These are phyloP conservation scores for Phrixothrix hirtus DNA, from an alignment of 2,888 invertebrate species.

Conservation along the genomic window DNA sequence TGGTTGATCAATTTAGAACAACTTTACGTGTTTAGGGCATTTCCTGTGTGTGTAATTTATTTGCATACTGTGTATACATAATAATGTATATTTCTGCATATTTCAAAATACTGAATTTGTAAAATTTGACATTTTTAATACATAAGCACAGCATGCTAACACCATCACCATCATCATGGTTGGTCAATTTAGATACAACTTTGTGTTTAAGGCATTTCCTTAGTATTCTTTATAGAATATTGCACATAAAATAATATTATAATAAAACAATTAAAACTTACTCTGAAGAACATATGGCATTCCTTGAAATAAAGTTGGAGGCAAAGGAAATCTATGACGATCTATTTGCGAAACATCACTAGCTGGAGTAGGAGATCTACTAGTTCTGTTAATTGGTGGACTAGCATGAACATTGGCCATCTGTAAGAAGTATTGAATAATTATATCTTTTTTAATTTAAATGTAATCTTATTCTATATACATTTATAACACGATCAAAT, in stretches of 20 bases:
- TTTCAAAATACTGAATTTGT: neutral
- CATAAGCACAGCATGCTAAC: no score
- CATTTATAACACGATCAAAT: neutral
- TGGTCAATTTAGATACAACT: no score
- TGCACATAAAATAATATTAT: neutral
- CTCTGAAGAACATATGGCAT: conserved; percentile 46
- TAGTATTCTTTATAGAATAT: neutral
- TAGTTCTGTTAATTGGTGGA: conserved; percentile 43
- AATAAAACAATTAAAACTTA: conserved; percentile 8
- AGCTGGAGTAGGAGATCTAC: conserved; percentile 55
- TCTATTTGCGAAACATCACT: conserved; percentile 48
- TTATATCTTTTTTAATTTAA: conserved; percentile 4
- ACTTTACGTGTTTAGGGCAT: no score
- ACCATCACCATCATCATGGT: no score
- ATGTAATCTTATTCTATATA: neutral
- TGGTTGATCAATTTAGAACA: no score
- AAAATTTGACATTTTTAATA: neutral
- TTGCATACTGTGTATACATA: no score
- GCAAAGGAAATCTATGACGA: conserved; percentile 47
- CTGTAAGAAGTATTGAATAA: conserved; percentile 23
- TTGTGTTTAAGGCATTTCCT: no score
- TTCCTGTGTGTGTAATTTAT: no score
- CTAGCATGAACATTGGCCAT: conserved; percentile 40
- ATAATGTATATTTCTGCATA: neutral
- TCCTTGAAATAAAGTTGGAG: conserved; percentile 50